Base-by-base conservation (phyloP, 2,113 vertebrate species). In the Rhombomys opimus region DNA sequence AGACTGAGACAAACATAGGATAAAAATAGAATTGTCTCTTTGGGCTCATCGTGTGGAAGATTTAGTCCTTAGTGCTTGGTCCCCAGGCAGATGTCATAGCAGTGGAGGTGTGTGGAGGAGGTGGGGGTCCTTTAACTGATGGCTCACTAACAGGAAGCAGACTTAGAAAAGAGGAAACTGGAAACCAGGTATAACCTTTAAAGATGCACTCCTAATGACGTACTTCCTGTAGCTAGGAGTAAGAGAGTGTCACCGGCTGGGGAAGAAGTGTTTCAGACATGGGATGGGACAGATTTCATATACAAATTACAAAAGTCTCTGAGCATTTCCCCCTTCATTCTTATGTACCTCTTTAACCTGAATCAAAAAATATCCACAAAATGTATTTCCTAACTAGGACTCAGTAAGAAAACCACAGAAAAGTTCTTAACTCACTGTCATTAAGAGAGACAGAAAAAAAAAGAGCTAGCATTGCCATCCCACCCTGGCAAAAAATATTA, bases 381-480 rank as follows among this genome's bases (percentile, higher is more conserved):
- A 3, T 27, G 18, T 54, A 12, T 54, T n/a, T 38, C 30, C 54
- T 78, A 76, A 65, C 50, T 30, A 41, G 38, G 18, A 13, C 54
- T 95, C 57, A 90, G 15, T 57, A 73, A 41, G 23, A 41, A 32
- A 68, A 9, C 18, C n/a, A 0, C 23, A 9, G 50, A 23, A 23
- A 7, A 72, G 8, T n/a, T 32, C 70, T 65, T 32, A 52, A 7
- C 59, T 41, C 30, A 57, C 23, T 22, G 41, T n/a, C 15, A 0
- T 7, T 12, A 35, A 41, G 61, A 14, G 18, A 38, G 18, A n/a
- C 11, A 7, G 9, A 72, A 70, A 27, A 10, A 72, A 13, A 25
- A 9, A 0, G 0, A 2, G 11, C 13, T 27, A 54, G 7, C 63
- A 63, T 1, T 9, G 15, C 3, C n/a, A 18, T 25, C 13, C 38